Percentiles rank a stretch among this genome's conserved stretches.
phyloP scores from a whole-genome alignment of 2,888 invertebrate species.

The Drosophila picticornis region DNA sequence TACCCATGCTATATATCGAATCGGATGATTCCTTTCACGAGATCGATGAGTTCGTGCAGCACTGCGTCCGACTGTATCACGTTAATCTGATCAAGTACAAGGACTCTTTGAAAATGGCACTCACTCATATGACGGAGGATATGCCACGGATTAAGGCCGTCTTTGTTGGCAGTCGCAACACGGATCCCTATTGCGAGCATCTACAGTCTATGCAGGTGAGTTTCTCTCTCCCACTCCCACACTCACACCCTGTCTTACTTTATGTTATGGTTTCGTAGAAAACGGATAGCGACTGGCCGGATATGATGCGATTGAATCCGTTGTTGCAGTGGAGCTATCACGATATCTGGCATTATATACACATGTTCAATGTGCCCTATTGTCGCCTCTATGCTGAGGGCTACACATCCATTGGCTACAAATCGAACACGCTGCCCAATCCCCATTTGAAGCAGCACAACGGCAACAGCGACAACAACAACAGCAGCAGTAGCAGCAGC shows the following conservation, averaged over 20 bases:
- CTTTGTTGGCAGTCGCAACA: slow-evolving; percentile 95
- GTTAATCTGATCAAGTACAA: slow-evolving; percentile 89
- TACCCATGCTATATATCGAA: slow-evolving; percentile 91
- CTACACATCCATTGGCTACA: slow-evolving; percentile 95
- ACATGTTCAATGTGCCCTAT: slow-evolving; percentile 92
- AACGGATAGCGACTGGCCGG: slow-evolving; percentile 97
- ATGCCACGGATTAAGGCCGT: slow-evolving; percentile 90
- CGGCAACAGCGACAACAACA: slow-evolving; percentile 55
- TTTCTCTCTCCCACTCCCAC: not conserved
- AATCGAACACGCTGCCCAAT: slow-evolving; percentile 92
- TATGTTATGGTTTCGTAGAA: slow-evolving; percentile 85
- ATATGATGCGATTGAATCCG: slow-evolving; percentile 94
- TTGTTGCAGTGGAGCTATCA: slow-evolving; percentile 96
- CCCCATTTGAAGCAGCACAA: slow-evolving; percentile 87
- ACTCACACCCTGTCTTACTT: not conserved
- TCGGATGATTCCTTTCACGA: slow-evolving; percentile 93
- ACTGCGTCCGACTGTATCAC: slow-evolving; percentile 90
- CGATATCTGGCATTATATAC: slow-evolving; percentile 96
- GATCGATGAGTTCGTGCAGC: slow-evolving; percentile 92
- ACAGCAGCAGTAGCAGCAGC: slow-evolving; percentile 53
- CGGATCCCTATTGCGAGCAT: slow-evolving; percentile 92
- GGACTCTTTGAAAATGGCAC: slow-evolving; percentile 90
- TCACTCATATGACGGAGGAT: slow-evolving; percentile 88
- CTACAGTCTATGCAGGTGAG: slow-evolving; percentile 90
- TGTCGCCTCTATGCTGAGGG: slow-evolving; percentile 96